Base-by-base conservation (phyloP, 2,797 vertebrate genomes). In the Galago senegalensis region DNA sequence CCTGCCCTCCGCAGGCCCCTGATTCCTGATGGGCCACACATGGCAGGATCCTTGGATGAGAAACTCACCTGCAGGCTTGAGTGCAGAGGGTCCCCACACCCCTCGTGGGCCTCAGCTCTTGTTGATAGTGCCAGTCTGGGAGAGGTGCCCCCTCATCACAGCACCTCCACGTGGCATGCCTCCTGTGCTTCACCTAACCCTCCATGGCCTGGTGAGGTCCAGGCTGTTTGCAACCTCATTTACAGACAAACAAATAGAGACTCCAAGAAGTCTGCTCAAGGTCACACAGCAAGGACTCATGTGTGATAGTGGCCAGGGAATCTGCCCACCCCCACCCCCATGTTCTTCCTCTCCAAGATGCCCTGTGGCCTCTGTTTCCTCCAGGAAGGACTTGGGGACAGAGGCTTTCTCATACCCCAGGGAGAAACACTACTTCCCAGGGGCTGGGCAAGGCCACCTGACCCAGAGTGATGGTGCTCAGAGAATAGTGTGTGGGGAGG, bases 121-220 rank as follows among this genome's bases (percentile, higher is more conserved):
- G 40, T 31, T 6, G 25, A 29, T 0, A 13, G 34, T 13, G 11
- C 13, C 43, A 16, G 12, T 40, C 69, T 25, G 37, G 89, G 11
- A 5, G 10, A 37, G 31, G 18, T 4, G 21, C 9, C 49, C 58
- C 40, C 5, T 0, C 0, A 34, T 75, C n/a, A 49, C 17, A 0
- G 87, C 0, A 0, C 7, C 23, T 18, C 0, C 84, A 56, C 61
- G n/a, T 40, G 79, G 34, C 77, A 37, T 79, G 67, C 9, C 12
- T 56, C 7, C 0, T 0, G 25, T 49, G 16, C 88, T 2, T 43
- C 18, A 31, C n/a, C 2, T 17, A 2, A 75, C 20, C 1, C 82
- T 31, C 43, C 0, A 0, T 0, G 43, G 82, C 73, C 79, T 1
- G 2, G 8, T 21, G 49, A 53, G 29, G 17, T 17, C n/a, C 23